A percentile compares a stretch with the other conserved stretches of the same genome.
These are phyloP conservation scores for Notodonta dromedarius DNA, from an alignment of 2,888 invertebrate species.

Conservation along the genomic window DNA sequence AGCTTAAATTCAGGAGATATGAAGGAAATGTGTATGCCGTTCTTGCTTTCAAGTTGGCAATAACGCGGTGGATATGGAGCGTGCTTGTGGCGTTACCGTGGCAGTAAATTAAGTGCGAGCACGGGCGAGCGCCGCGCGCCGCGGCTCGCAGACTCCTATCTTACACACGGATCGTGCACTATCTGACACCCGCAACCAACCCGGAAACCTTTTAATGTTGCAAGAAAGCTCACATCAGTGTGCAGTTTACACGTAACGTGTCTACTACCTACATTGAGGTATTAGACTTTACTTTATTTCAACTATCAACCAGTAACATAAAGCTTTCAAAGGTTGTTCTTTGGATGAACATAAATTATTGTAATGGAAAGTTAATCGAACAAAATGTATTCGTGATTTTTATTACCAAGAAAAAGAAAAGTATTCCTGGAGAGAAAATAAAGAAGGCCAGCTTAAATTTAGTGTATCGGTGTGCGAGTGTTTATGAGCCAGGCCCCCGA, in stretches of 20 bases:
- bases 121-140: constrained; percentile 53
- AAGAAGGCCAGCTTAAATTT: constrained; percentile 73
- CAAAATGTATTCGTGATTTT: neutral
- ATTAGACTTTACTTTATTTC: neutral
- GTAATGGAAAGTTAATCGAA: constrained; percentile 2
- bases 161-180: constrained; percentile 62
- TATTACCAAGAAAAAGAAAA: constrained; percentile 32
- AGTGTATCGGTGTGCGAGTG: constrained; percentile 74
- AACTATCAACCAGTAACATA: too few species aligned
- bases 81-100: constrained; percentile 79
- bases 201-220: constrained; percentile 53
- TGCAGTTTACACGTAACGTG: constrained; percentile 43
- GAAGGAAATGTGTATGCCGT: constrained; percentile 78
- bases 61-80: constrained; percentile 80
- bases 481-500: constrained; percentile 76
- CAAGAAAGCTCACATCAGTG: constrained; percentile 54
- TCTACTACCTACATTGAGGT: constrained; percentile 20
- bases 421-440: constrained; percentile 65
- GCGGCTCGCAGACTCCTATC: constrained; percentile 64
- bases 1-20: constrained; percentile 74
- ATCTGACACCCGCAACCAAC: constrained; percentile 51
- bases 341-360: constrained; percentile 10
- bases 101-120: constrained; percentile 77
- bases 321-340: constrained; percentile 5
- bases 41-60: constrained; percentile 82